phyloP scores from a whole-genome alignment of 2,888 invertebrate genomes.

The Habrosyne pyritoides region DNA sequence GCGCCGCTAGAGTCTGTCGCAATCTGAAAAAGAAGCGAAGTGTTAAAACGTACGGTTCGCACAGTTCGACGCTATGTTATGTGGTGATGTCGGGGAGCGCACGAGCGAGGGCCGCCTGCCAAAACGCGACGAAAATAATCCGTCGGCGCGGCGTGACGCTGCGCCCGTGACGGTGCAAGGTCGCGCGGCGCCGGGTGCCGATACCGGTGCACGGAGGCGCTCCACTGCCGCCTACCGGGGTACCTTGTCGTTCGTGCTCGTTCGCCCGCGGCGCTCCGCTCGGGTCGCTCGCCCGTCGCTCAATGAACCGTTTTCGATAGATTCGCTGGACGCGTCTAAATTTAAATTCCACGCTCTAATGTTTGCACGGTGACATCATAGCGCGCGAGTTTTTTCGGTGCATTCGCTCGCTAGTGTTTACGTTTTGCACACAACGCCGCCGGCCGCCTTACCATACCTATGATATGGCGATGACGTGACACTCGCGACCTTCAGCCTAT shows the following conservation, averaged over 20 bases:
- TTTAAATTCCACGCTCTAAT: constrained; percentile 74
- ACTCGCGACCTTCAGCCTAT: constrained; percentile 49
- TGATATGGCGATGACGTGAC: constrained; percentile 54
- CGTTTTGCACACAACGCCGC: constrained; percentile 62
- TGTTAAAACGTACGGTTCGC: constrained; percentile 52
- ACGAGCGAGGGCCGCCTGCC: constrained; percentile 66
- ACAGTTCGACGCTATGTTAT: constrained; percentile 46
- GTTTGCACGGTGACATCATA: constrained; percentile 81
- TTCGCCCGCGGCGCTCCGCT: constrained; percentile 77
- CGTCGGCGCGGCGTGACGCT: constrained; percentile 72
- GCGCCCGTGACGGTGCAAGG: constrained; percentile 75
- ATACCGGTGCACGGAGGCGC: constrained; percentile 24
- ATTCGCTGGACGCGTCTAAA: constrained; percentile 74
- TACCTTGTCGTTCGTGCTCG: constrained; percentile 78
- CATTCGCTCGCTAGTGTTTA: constrained; percentile 73
- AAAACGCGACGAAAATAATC: constrained; percentile 80
- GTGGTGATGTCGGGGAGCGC: constrained; percentile 49
- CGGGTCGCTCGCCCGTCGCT: constrained; percentile 80
- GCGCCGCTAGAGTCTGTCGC: constrained; percentile 90
- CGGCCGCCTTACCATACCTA: constrained; percentile 54
- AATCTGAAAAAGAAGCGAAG: constrained; percentile 85
- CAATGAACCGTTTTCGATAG: constrained; percentile 74
- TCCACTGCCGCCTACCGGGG: constrained; percentile 14
- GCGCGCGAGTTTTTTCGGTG: constrained; percentile 70
- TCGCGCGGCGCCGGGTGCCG: constrained; percentile 51